Base-by-base conservation (phyloP, 2,797 vertebrate genomes). In the Bufotes viridis region DNA sequence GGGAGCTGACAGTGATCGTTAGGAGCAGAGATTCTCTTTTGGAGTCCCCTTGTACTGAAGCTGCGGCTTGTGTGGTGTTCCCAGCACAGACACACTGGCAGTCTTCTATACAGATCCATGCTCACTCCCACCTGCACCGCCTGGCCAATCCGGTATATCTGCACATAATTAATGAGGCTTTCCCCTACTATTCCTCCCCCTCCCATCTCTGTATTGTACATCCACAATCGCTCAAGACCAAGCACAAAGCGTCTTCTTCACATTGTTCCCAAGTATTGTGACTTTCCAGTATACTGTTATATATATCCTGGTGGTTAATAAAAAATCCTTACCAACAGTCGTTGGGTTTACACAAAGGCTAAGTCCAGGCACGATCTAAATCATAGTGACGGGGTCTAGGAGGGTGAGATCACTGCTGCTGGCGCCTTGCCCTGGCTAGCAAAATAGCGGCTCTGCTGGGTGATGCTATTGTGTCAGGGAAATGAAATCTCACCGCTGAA, bases 161-260 rank as follows among this genome's bases (percentile, higher is more conserved):
- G 65, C 89, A 91, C 91, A 92, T 92, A 91, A 70, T 80, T 86
- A 92, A 91, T 91, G 93, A 93, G 94, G 57, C 89, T 92, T 91
- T 91, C 92, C 93, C 92, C 60, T 86, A 4, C 84, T 1, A 91
- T 84, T 84, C 69, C 22, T 79, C 42, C 61, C 88, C 79, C 70
- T 86, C 84, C 80, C 76, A 18, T 58, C 78, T 34, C 69, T 58
- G 61, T 76, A 49, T 61, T 78, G 74, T 20, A 74, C 82, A 78
- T 65, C 24, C 60, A 72, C 26, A 26, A 61, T 82, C 72, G 11
- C 4, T 9, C 57, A 61, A 15, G 75, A 78, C 51, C 13, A 24
- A 85, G 58, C 22, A 85, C 72, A 85, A 63, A 76, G 72, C 22
- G 70, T 84, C 34, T 76, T 26, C 69, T 74, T 58, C 81, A 12